Base-by-base conservation (phyloP, 2,888 invertebrate species). In the Theodoxus fluviatilis region DNA sequence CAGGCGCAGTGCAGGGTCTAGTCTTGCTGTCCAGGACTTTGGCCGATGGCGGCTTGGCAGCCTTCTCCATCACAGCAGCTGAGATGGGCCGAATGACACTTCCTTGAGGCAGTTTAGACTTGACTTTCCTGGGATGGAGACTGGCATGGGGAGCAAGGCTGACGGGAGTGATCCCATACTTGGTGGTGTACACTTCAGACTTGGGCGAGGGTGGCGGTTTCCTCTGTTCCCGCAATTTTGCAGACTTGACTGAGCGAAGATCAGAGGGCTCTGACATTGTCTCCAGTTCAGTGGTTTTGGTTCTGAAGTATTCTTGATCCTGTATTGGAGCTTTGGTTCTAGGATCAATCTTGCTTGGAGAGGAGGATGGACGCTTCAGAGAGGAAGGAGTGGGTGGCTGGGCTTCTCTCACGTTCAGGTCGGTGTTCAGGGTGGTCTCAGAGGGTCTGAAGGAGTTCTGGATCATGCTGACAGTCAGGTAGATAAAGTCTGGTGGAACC, bases 401-500 rank as follows among this genome's bases (percentile, higher is more conserved):
- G 40, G 49, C 49, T 47, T 75, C 73, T 38, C 72, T 61, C 61
- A 78, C 72, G 70, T 83, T 82, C 57, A 72, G 71, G 43, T 77
- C 75, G 22, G 83, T 83, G 71, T 84, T 82, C 68, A 63, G 74
- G 67, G 73, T 77, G 38, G 80, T 79, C 71, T 82, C 82, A 31
- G 76, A 77, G 1, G 78, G 77, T 64, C 77, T 79, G 78, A 83
- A 78, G 3, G 80, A 76, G 52, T 78, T 78, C 61, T 86, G 83
- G 49, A 86, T 84, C 38, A 83, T 79, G 76, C 82, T 84, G 1
- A 86, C 82, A 15, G 84, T 83, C n/a, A 84, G 74, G 68, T 84
- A 85, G 15, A 86, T 82, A 75, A 86, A 86, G 71, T 85, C 84
- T 22, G 86, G 86, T 1, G 86, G 85, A 9, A 83, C 78, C 67